Conservation (phyloP, 2,888 invertebrate genomes). For the Lasioglossum zephyrum region DNA sequence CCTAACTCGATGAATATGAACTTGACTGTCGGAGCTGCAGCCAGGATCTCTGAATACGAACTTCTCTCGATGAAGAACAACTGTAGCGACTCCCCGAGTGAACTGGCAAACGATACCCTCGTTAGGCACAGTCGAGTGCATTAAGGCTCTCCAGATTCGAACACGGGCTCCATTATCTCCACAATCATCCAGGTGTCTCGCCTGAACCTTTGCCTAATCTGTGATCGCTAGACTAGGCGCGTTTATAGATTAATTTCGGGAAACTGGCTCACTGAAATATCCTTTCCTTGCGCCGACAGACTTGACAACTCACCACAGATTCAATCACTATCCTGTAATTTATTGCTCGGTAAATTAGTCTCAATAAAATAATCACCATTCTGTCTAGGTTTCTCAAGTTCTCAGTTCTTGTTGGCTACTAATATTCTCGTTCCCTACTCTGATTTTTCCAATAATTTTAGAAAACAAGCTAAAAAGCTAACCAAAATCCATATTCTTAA, state of each 20-base stretch:
- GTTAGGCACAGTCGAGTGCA: conserved; percentile 8
- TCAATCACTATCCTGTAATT: no score
- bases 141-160: not conserved
- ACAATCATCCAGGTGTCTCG: not conserved
- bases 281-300: no score
- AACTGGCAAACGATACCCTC: conserved; percentile 14
- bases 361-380: no score
- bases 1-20: conserved; percentile 14
- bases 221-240: not conserved
- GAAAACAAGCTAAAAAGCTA: no score
- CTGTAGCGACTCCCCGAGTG: not conserved
- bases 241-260: not conserved
- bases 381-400: no score
- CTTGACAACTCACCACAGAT: no score
- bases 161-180: not conserved
- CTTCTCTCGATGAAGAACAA: not conserved
- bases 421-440: no score
- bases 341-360: no score
- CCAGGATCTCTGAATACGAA: not conserved
- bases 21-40: not conserved
- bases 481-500: no score
- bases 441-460: no score
- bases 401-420: no score
- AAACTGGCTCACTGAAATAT: not conserved
- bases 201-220: not conserved